These are phyloP conservation scores for Drosophila truncata DNA, from an alignment of 1,140 invertebrate species.

Conservation along the genomic window DNA sequence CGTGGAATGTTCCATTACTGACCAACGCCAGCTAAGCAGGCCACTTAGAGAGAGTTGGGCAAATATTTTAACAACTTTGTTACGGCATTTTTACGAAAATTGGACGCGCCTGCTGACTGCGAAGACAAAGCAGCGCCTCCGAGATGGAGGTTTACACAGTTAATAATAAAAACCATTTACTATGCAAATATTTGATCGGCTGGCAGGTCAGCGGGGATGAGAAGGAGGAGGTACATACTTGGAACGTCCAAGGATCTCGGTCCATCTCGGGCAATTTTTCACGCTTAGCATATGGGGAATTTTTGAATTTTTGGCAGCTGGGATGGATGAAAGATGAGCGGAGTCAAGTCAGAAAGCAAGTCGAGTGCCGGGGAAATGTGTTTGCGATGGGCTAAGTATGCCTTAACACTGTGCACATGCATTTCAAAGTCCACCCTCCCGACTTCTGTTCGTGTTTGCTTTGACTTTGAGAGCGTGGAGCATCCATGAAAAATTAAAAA, in stretches of 20 bases:
- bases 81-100: slow-evolving; percentile 72
- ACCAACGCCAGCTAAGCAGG: slow-evolving; percentile 42
- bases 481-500: slow-evolving; percentile 79
- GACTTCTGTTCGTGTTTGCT: slow-evolving; percentile 56
- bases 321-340: slow-evolving; percentile 42
- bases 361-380: slow-evolving; percentile 67
- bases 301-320: slow-evolving; percentile 56
- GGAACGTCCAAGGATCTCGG: not conserved
- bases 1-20: slow-evolving; percentile 23
- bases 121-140: slow-evolving; percentile 4
- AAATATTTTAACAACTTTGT: slow-evolving; percentile 81
- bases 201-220: not conserved
- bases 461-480: slow-evolving; percentile 69
- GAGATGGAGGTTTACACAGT: slow-evolving; percentile 71
- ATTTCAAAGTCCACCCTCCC: slow-evolving; percentile 26
- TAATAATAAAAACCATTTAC: slow-evolving; percentile 83
- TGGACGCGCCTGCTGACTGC: slow-evolving; percentile 23
- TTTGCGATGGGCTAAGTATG: slow-evolving; percentile 77
- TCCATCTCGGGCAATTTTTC: slow-evolving; percentile 69
- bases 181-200: slow-evolving; percentile 77
- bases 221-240: too few relatives aligned
- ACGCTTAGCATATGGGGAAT: slow-evolving; percentile 71
- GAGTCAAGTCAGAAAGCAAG: slow-evolving; percentile 29
- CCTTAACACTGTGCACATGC: slow-evolving; percentile 51
- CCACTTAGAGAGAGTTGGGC: slow-evolving; percentile 47